Conservation (phyloP, 2,888 invertebrate species). For the Polyploca ridens region DNA sequence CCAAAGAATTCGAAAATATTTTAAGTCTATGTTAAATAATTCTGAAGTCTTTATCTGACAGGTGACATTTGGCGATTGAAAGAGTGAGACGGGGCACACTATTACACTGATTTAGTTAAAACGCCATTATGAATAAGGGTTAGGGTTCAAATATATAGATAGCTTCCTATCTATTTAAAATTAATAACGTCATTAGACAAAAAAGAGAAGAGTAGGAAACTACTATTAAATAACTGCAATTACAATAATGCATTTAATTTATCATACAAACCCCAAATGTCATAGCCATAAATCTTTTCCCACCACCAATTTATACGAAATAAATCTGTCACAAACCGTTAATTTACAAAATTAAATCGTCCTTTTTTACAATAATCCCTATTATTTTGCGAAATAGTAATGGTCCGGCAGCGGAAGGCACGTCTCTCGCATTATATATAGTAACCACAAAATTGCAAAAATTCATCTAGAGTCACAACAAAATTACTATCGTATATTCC, state of each 20-base stretch:
- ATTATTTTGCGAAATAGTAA: constrained; percentile 54
- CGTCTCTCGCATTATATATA: constrained; percentile 45
- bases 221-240: constrained; percentile 2
- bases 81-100: too few species aligned
- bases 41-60: too few species aligned
- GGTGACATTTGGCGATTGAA: too few species aligned
- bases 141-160: too few species aligned
- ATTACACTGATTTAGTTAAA: too few species aligned
- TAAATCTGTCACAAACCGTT: constrained; percentile 59
- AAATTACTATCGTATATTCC: constrained; percentile 59
- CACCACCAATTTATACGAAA: constrained; percentile 46
- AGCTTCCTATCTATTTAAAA: not conserved
- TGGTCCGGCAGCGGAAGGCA: constrained; percentile 63
- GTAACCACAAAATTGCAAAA: constrained; percentile 60
- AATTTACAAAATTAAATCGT: constrained; percentile 69
- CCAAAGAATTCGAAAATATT: too few species aligned
- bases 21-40: too few species aligned
- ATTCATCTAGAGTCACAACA: constrained; percentile 50
- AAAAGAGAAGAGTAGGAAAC: not conserved
- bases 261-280: constrained; percentile 5
- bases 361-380: constrained; percentile 42
- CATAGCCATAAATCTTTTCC: constrained; percentile 56
- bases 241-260: constrained; percentile 8
- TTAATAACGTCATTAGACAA: not conserved
- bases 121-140: too few species aligned